These are phyloP conservation scores for Drosophila borborema DNA, from an alignment of 2,888 invertebrate species.

Conservation along the genomic window DNA sequence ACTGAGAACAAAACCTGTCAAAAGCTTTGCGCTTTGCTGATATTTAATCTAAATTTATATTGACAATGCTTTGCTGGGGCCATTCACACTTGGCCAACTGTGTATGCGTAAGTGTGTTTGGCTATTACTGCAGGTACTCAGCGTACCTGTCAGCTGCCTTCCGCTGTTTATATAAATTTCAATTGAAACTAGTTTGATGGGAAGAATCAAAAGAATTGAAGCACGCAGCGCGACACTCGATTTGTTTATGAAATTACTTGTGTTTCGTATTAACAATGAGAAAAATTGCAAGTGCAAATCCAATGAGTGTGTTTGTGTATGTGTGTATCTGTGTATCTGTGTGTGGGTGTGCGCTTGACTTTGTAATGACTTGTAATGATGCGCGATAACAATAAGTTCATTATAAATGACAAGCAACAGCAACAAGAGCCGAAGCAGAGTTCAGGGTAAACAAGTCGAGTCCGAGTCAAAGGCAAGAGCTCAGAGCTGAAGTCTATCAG, in stretches of 20 bases:
- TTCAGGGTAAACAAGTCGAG: slow-evolving; percentile 12
- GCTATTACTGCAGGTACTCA: slow-evolving; percentile 17
- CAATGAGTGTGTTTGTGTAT: background rate
- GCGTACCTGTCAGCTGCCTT: background rate
- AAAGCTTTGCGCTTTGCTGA: slow-evolving; percentile 50
- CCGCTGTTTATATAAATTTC: background rate
- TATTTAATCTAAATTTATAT: slow-evolving; percentile 59
- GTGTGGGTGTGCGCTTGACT: slow-evolving; percentile 36
- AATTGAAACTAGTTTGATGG: slow-evolving; percentile 31
- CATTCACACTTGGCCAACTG: slow-evolving; percentile 10
- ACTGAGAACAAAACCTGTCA: slow-evolving; percentile 53
- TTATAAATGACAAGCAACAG: slow-evolving; percentile 30
- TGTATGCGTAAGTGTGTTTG: background rate
- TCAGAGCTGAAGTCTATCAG: background rate
- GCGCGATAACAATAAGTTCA: slow-evolving; percentile 39
- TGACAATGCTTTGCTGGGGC: slow-evolving; percentile 38
- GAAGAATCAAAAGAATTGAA: slow-evolving; percentile 1
- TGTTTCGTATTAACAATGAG: slow-evolving; percentile 31
- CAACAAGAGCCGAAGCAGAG: background rate
- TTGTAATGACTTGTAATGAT: slow-evolving; percentile 54
- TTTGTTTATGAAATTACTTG: slow-evolving; percentile 43
- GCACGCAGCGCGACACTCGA: slow-evolving; percentile 14
- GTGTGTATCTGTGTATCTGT: background rate
- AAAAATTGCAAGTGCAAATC: slow-evolving; percentile 16
- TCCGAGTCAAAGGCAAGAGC: background rate